These are phyloP conservation scores for Caenorhabditis doughertyi DNA, from an alignment of 2,888 invertebrate genomes.

Conservation along the genomic window DNA sequence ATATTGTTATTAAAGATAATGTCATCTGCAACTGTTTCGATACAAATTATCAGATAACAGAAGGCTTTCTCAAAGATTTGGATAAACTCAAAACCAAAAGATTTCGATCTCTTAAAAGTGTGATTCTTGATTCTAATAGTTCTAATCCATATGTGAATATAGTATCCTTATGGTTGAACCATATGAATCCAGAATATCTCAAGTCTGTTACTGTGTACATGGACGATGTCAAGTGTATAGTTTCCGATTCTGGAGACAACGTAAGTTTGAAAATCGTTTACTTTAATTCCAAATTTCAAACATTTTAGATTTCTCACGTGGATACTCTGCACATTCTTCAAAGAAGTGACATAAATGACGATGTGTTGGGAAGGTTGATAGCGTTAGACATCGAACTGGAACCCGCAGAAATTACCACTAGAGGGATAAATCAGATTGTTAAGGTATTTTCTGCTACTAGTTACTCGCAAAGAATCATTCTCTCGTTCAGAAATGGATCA, in stretches of 20 bases:
- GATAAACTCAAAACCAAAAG: not conserved
- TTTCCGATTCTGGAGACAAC: not conserved
- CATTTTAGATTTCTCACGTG: not conserved
- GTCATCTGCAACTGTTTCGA: slow-evolving; percentile 4
- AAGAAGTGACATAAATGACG: slow-evolving; percentile 5
- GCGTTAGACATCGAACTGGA: slow-evolving; percentile 22
- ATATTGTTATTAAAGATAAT: slow-evolving; percentile 13
- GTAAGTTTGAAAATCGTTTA: not conserved
- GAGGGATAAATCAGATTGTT: slow-evolving; percentile 21
- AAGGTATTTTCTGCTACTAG: slow-evolving; percentile 6
- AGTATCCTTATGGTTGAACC: slow-evolving; percentile 1
- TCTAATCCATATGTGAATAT: too few species aligned
- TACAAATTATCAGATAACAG: not conserved
- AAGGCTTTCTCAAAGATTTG: not conserved
- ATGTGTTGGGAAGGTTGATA: not conserved
- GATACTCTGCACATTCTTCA: not conserved
- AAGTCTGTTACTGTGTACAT: slow-evolving; percentile 5
- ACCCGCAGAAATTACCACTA: not conserved
- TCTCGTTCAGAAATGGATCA: slow-evolving; percentile 23
- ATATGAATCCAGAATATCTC: slow-evolving; percentile 14
- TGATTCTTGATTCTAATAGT: too few species aligned
- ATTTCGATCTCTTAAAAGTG: not conserved
- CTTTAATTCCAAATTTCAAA: not conserved
- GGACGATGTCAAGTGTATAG: not conserved
- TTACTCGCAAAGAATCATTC: too few species aligned